A percentile compares a stretch with the other conserved stretches of the same genome.
Evolutionary conservation across 2,888 invertebrate genomes (phyloP).

Genomic region (Sussaba pulchella): DNA sequence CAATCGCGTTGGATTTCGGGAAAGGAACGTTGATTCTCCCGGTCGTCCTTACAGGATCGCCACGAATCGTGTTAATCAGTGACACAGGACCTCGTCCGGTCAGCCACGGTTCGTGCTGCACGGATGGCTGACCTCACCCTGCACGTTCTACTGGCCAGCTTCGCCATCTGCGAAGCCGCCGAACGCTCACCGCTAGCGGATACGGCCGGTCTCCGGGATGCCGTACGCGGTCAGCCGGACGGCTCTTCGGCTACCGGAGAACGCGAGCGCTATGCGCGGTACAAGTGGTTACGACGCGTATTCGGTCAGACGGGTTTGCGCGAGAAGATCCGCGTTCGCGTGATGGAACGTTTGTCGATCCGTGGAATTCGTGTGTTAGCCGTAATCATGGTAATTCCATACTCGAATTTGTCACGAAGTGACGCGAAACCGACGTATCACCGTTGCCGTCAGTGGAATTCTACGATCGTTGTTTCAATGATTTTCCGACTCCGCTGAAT

Average conservation of each 20-base stretch:
- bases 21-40: background rate
- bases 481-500: too few relatives aligned
- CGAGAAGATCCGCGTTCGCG: background rate
- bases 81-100: slow-evolving; percentile 48
- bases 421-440: too few relatives aligned
- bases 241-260: slow-evolving; percentile 6
- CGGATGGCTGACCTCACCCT: slow-evolving; percentile 56
- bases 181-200: slow-evolving; percentile 34
- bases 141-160: slow-evolving; percentile 31
- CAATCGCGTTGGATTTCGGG: too few relatives aligned
- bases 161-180: slow-evolving; percentile 30
- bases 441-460: too few relatives aligned
- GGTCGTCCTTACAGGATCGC: too few relatives aligned
- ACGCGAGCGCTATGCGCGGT: slow-evolving; percentile 38
- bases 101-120: slow-evolving; percentile 53
- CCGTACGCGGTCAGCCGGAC: slow-evolving; percentile 60
- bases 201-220: slow-evolving; percentile 47
- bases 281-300: slow-evolving; percentile 57
- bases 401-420: background rate
- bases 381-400: background rate
- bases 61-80: slow-evolving; percentile 6
- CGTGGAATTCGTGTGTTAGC: slow-evolving; percentile 2
- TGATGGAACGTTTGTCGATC: background rate
- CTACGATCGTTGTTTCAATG: too few relatives aligned
- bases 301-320: slow-evolving; percentile 51